Conservation (phyloP, 2,113 vertebrate genomes). For the Dendrocopos noguchii region DNA sequence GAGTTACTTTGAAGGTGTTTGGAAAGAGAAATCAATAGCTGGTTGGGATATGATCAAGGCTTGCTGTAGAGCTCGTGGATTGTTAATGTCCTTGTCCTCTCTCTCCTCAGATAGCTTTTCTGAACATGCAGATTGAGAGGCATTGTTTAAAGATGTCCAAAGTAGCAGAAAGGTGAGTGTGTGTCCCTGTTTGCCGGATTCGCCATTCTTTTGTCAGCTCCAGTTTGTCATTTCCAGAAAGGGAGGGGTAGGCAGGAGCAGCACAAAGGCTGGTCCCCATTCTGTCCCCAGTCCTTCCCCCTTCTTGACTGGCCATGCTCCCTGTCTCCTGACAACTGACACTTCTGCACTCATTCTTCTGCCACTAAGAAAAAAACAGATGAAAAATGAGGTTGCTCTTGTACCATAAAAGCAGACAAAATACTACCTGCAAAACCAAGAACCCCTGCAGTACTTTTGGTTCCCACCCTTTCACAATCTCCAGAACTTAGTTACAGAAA, state of each 20-base stretch:
- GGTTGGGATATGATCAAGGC: background rate
- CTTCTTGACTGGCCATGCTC: background rate
- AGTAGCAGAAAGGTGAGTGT: slow-evolving; percentile 94
- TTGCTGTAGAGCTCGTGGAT: background rate
- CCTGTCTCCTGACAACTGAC: background rate
- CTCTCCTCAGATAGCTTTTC: slow-evolving; percentile 88
- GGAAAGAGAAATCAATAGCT: slow-evolving; percentile 25
- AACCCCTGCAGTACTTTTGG: background rate
- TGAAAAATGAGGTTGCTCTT: background rate
- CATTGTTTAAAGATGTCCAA: slow-evolving; percentile 99
- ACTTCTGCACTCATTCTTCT: background rate
- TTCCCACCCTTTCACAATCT: background rate
- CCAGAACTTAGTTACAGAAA: slow-evolving; percentile 32
- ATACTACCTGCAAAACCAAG: background rate
- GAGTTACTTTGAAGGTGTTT: slow-evolving; percentile 1
- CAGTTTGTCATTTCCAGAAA: background rate
- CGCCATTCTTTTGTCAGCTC: background rate
- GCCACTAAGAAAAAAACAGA: background rate
- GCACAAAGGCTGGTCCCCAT: background rate
- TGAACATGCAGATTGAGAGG: slow-evolving; percentile 93
- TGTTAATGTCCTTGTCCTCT: slow-evolving; percentile 56
- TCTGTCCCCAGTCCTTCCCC: background rate
- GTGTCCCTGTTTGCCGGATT: background rate
- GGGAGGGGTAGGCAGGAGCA: background rate
- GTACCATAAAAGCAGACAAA: background rate